Evolutionary conservation across 2,113 vertebrate species (phyloP).

Genomic region (Cavia porcellus): DNA sequence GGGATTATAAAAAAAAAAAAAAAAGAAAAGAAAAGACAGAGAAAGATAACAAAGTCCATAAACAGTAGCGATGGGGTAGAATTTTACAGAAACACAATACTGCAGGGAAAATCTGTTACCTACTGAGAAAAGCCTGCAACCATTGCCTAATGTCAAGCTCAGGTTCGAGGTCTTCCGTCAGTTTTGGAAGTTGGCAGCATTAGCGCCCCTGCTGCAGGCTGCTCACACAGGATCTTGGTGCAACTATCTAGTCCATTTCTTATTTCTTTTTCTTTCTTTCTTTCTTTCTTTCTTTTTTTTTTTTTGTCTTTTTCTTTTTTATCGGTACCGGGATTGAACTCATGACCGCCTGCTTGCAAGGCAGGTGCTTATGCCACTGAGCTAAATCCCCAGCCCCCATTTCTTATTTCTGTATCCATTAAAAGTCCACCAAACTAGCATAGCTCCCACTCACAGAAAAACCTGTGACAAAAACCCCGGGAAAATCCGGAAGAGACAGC

Average conservation of each 20-base stretch:
- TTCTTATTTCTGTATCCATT: background rate
- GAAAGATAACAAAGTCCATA: rapidly evolving
- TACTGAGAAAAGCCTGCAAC: background rate
- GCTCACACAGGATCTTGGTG: background rate
- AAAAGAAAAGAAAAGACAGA: background rate
- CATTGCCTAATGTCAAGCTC: rapidly evolving
- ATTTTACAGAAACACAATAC: background rate
- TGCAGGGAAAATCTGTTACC: background rate
- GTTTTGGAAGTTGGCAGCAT: rapidly evolving
- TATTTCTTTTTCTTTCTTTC: background rate
- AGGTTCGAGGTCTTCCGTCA: rapidly evolving
- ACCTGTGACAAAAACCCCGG: too few relatives aligned
- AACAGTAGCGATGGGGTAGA: background rate
- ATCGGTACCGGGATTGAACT: too few relatives aligned
- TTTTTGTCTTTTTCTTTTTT: too few relatives aligned
- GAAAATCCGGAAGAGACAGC: too few relatives aligned
- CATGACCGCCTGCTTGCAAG: too few relatives aligned
- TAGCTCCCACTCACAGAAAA: too few relatives aligned
- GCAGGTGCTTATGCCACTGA: too few relatives aligned
- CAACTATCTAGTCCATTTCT: background rate
- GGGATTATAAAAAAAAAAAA: slow-evolving; percentile 79
- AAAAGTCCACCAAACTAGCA: background rate
- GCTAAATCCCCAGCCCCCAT: too few relatives aligned
- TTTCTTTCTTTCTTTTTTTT: too few relatives aligned
- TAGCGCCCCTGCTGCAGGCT: too few relatives aligned